Percentiles rank a stretch among this genome's conserved stretches.
These are phyloP conservation scores for Acropternis orthonyx DNA, from an alignment of 2,797 vertebrate genomes.

Conservation along the genomic window DNA sequence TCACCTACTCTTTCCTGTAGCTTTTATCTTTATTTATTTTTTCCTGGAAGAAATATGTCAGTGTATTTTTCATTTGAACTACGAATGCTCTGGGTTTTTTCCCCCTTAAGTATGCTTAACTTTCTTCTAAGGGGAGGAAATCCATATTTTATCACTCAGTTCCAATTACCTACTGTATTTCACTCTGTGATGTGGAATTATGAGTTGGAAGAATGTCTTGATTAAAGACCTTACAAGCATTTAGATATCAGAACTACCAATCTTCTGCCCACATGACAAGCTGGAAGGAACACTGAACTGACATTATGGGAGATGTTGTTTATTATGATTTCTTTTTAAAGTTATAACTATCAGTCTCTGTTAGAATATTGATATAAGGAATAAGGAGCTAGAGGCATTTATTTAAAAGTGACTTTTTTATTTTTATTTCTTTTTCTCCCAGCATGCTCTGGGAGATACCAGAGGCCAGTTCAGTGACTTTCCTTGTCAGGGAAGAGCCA, in stretches of 20 bases:
- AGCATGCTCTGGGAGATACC: background rate
- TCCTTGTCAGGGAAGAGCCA: background rate
- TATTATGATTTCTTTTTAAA: background rate
- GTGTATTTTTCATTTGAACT: constrained; percentile 38
- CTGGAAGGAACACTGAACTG: background rate
- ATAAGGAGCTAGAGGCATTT: background rate
- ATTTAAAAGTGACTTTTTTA: background rate
- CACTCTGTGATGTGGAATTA: constrained; percentile 34
- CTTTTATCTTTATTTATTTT: constrained; percentile 68
- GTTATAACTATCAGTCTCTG: background rate
- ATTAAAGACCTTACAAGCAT: constrained; percentile 71
- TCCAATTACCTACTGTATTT: constrained; percentile 66
- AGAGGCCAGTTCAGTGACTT: background rate
- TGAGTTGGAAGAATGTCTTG: constrained; percentile 58
- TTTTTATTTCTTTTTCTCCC: background rate
- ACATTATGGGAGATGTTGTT: background rate
- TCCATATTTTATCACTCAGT: constrained; percentile 64
- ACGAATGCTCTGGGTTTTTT: constrained; percentile 13
- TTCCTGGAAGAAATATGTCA: constrained; percentile 43
- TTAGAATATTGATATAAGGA: background rate
- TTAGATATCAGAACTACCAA: constrained; percentile 7
- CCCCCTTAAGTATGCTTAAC: constrained; percentile 30
- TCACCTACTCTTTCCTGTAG: constrained; percentile 68
- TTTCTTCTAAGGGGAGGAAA: constrained; percentile 40
- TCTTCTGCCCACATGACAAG: background rate